Percentiles rank a stretch among this genome's conserved stretches.
Evolutionary conservation across 2,113 vertebrate genomes (phyloP).

Genomic region (Sinocyclocheilus anshuiensis): DNA sequence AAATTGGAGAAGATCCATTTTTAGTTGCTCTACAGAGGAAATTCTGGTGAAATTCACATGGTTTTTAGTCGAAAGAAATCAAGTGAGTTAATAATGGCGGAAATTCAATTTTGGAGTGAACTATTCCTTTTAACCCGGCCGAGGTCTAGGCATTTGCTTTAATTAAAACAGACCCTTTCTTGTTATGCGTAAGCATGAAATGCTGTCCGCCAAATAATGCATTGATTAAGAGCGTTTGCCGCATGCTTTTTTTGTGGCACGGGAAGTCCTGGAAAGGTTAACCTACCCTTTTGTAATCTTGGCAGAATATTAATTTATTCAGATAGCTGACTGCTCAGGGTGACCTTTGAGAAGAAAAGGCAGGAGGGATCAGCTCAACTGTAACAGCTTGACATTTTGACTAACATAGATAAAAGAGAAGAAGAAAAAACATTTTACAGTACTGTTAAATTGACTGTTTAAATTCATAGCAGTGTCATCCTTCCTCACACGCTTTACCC

Average conservation of each 20-base stretch:
- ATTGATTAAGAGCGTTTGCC: constrained; percentile 66
- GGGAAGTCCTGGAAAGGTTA: constrained; percentile 73
- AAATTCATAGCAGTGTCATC: constrained; percentile 53
- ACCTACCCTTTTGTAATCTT: constrained; percentile 70
- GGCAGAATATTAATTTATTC: constrained; percentile 73
- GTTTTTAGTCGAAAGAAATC: not conserved
- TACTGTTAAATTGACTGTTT: constrained; percentile 58
- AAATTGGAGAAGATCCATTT: not conserved
- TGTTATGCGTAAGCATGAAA: constrained; percentile 48
- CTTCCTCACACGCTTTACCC: constrained; percentile 46
- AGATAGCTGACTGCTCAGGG: constrained; percentile 69
- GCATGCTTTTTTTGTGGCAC: constrained; percentile 50
- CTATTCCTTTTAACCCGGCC: constrained; percentile 38
- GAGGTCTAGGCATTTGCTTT: constrained; percentile 46
- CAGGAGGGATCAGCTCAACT: constrained; percentile 72
- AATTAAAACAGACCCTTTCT: constrained; percentile 53
- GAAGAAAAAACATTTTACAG: constrained; percentile 60
- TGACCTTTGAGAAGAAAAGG: constrained; percentile 77
- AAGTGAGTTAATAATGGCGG: not conserved
- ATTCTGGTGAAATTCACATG: not conserved
- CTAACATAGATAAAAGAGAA: constrained; percentile 72
- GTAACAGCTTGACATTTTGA: constrained; percentile 80
- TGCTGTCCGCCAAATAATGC: constrained; percentile 62
- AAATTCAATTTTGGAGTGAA: not conserved
- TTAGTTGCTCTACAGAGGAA: not conserved